Evolutionary conservation across 2,113 vertebrate genomes (phyloP).

Genomic region (Myodes glareolus): DNA sequence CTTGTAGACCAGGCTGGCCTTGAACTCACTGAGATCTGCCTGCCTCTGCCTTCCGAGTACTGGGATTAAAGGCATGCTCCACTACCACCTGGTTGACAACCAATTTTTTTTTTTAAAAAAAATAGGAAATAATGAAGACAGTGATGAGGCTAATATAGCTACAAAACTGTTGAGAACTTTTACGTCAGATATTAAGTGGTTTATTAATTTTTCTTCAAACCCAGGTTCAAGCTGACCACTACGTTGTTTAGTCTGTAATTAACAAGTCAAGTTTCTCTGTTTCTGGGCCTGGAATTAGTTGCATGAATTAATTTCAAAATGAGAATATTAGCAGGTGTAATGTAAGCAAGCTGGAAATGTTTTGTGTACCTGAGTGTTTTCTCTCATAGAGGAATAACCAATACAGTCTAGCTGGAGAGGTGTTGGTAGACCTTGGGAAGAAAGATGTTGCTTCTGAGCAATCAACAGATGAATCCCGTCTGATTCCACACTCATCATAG

Average conservation of each 20-base stretch:
- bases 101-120: neutral
- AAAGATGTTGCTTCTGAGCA: neutral
- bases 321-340: neutral
- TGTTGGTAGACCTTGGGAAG: fast-evolving
- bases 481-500: neutral
- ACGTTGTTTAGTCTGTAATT: neutral
- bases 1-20: too few relatives aligned
- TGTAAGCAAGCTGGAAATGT: neutral
- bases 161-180: neutral
- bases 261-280: neutral
- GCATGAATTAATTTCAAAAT: neutral
- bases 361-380: neutral
- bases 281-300: neutral
- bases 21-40: too few relatives aligned
- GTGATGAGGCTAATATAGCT: neutral
- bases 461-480: neutral
- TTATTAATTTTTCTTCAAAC: conserved; percentile 14
- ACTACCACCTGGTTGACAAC: neutral
- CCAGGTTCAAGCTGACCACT: neutral
- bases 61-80: too few relatives aligned
- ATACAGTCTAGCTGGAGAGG: neutral
- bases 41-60: too few relatives aligned
- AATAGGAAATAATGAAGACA: neutral
- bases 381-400: neutral
- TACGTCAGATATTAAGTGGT: neutral